Evolutionary conservation across 1,140 invertebrate genomes (phyloP), one percentile per base, ranked within the genome.

Genomic region (Drosophila novamexicana): DNA sequence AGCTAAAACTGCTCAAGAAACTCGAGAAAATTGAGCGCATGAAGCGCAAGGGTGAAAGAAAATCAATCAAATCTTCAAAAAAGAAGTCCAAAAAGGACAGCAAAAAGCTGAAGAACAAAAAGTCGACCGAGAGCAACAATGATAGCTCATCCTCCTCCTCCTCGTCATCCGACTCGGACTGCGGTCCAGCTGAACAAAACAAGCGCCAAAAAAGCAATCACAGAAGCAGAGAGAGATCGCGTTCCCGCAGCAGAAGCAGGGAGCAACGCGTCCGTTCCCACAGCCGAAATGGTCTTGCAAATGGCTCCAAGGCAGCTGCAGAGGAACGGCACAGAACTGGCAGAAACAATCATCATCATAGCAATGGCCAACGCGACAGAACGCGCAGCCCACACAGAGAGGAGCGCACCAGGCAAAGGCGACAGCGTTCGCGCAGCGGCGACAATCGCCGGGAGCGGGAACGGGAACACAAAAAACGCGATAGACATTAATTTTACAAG

Each of bases 1-100:
- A 98, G 91, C 96, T 97, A 76, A 98, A 97, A 88, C 93, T 99
- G 52, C 93, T 99, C 4, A 98, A 96, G 95, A 97, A 96, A 94
- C 91, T 97, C 32, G 95, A 96, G 74, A 96, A 96, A 93, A 93
- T 97, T 37, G 96, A 97, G 77, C 95, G 95, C 70, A 93, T 94
- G 74, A 95, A 94, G 75, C 84, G 84, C 9, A 89, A 84, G 18
- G 79, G 74, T 8, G 84, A 83, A 32, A 64, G 83, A 62, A 75
- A 66, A 8, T 54, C 62, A 0, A 16, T 50, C 4, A 86, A 86
- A 16, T 4, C 8, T 6, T 67, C 44, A 18, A 67, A 72, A 50
- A 91, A 85, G 10, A 89, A 84, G 47, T 29, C 73, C 0, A 82
- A 91, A 57, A 91, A 90, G 12, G 82, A 86, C 8, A 18, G 6